Conservation (phyloP, 2,888 invertebrate genomes). For the Cantharis nigra region DNA sequence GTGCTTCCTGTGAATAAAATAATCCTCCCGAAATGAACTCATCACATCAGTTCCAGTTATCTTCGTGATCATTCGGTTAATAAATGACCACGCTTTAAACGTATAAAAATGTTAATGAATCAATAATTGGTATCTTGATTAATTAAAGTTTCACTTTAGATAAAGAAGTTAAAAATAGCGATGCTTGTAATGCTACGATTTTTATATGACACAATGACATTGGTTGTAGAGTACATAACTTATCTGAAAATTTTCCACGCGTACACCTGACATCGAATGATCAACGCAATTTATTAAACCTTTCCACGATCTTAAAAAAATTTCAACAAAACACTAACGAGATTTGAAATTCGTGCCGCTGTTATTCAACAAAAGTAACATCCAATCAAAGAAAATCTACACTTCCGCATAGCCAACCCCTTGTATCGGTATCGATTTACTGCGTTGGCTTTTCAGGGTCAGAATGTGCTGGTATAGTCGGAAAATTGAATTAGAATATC, state of each 20-base stretch:
- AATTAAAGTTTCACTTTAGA: background rate
- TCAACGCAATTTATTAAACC: background rate
- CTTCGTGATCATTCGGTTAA: background rate
- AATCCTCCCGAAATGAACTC: too few species aligned
- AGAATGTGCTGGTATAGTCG: slow-evolving; percentile 1
- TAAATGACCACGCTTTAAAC: background rate
- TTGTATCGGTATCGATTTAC: slow-evolving; percentile 21
- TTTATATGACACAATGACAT: background rate
- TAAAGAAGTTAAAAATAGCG: background rate
- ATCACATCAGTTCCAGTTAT: too few species aligned
- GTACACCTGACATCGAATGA: background rate
- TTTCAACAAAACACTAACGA: background rate
- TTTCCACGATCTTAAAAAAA: background rate
- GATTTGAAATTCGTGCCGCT: background rate
- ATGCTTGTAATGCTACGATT: too few species aligned
- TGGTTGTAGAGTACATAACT: background rate
- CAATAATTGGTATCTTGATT: background rate
- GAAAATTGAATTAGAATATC: background rate
- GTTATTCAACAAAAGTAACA: background rate
- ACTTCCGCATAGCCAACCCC: slow-evolving; percentile 23
- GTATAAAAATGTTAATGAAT: background rate
- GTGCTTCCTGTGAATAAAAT: too few species aligned
- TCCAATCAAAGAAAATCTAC: slow-evolving; percentile 22
- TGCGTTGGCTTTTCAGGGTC: slow-evolving; percentile 24
- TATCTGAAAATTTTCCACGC: background rate